These are phyloP conservation scores for Tuberolachnus salignus DNA, from an alignment of 2,888 invertebrate species.

Conservation along the genomic window DNA sequence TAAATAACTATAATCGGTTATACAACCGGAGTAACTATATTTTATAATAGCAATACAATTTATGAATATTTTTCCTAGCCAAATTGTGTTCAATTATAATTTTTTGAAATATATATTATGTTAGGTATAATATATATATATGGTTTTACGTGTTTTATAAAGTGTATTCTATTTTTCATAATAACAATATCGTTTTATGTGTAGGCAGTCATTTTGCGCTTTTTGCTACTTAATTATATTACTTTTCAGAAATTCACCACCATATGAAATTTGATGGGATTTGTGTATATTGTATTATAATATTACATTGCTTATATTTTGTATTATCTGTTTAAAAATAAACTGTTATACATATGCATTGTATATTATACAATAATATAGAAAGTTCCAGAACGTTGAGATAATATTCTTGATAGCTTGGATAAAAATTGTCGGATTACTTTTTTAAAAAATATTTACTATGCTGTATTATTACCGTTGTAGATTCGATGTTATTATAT, in stretches of 20 bases:
- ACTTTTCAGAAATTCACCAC: neutral
- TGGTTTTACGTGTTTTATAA: neutral
- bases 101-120: neutral
- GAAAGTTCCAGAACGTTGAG: too few relatives aligned
- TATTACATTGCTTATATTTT: too few relatives aligned
- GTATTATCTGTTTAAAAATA: too few relatives aligned
- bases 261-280: neutral
- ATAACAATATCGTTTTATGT: neutral
- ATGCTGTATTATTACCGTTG: too few relatives aligned
- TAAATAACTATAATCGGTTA: neutral
- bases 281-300: neutral
- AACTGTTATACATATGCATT: too few relatives aligned
- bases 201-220: neutral
- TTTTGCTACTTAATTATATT: constrained; percentile 11
- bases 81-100: constrained; percentile 6
- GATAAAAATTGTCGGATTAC: too few relatives aligned
- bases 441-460: too few relatives aligned
- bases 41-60: constrained; percentile 4
- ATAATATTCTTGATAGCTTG: too few relatives aligned
- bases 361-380: too few relatives aligned
- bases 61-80: neutral
- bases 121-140: constrained; percentile 1
- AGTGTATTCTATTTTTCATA: neutral
- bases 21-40: too few relatives aligned
- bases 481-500: too few relatives aligned